Evolutionary conservation across 2,797 vertebrate genomes (phyloP).

Genomic region (Tauraco hartlaubi): DNA sequence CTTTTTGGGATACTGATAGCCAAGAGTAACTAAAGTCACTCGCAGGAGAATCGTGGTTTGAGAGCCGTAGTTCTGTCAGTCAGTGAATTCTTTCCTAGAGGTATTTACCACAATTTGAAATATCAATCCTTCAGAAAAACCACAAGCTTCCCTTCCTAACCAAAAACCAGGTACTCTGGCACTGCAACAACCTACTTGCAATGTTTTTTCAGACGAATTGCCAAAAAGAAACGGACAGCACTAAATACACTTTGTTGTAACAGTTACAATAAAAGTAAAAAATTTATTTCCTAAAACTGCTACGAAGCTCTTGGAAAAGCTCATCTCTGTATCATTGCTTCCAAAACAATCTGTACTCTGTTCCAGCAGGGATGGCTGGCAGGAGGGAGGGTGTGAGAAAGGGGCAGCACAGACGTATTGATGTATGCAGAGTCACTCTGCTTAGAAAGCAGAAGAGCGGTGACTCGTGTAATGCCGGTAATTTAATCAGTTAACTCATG

Average conservation of each 20-base stretch:
- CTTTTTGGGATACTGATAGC: not conserved
- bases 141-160: not conserved
- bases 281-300: not conserved
- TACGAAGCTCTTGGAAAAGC: not conserved
- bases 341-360: not conserved
- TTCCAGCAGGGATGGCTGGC: not conserved
- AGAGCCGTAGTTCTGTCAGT: not conserved
- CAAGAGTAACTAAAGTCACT: not conserved
- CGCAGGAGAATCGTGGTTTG: not conserved
- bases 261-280: not conserved
- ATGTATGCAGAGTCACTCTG: conserved; percentile 33
- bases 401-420: not conserved
- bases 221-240: not conserved
- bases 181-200: not conserved
- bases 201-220: not conserved
- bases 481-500: conserved; percentile 60
- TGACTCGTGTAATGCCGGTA: conserved; percentile 39
- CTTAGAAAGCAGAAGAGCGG: conserved; percentile 56
- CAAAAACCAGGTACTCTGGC: not conserved
- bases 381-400: not conserved
- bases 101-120: not conserved
- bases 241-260: not conserved
- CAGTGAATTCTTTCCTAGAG: not conserved
- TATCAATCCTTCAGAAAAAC: not conserved
- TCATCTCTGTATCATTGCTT: not conserved